Conservation (phyloP, 2,888 invertebrate species). For the Drosophila prostipennis region DNA sequence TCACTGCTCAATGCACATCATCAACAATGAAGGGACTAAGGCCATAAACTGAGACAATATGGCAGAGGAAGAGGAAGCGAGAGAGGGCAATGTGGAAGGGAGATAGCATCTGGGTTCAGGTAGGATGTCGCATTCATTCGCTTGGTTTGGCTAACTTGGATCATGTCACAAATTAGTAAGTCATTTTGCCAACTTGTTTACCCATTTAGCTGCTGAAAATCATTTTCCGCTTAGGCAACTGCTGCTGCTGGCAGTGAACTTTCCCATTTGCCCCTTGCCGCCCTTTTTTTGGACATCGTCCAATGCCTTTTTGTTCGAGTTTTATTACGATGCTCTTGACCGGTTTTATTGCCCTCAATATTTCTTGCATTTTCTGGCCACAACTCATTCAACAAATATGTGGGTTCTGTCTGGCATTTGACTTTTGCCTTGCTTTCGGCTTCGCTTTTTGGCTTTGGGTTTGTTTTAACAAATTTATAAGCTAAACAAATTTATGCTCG, state of each 20-base stretch:
- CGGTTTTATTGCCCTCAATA: conserved; percentile 45
- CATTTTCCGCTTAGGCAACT: conserved; percentile 32
- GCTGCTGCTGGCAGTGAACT: conserved; percentile 25
- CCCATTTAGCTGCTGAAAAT: conserved; percentile 37
- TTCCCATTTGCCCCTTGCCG: not conserved
- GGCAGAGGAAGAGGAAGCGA: not conserved
- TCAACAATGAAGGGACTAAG: conserved; percentile 28
- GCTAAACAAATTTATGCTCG: conserved; percentile 54
- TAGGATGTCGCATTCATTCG: conserved; percentile 45
- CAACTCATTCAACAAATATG: conserved; percentile 37
- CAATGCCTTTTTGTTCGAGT: conserved; percentile 19
- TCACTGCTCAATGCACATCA: conserved; percentile 42
- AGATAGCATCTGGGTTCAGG: conserved; percentile 35
- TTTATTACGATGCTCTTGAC: conserved; percentile 42
- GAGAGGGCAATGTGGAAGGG: not conserved
- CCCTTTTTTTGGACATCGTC: conserved; percentile 1
- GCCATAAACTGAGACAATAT: conserved; percentile 25
- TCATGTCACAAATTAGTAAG: conserved; percentile 77
- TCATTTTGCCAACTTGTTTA: conserved; percentile 50
- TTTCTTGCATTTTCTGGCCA: conserved; percentile 33
- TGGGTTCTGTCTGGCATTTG: conserved; percentile 41
- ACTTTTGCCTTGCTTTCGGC: conserved; percentile 25
- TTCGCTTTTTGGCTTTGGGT: conserved; percentile 37
- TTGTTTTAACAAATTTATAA: conserved; percentile 60
- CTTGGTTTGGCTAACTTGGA: conserved; percentile 66